A percentile compares a stretch with the other conserved stretches of the same genome.
These are phyloP conservation scores for Botrylloides violaceus DNA, from an alignment of 23 tunicate genomes.

Conservation along the genomic window DNA sequence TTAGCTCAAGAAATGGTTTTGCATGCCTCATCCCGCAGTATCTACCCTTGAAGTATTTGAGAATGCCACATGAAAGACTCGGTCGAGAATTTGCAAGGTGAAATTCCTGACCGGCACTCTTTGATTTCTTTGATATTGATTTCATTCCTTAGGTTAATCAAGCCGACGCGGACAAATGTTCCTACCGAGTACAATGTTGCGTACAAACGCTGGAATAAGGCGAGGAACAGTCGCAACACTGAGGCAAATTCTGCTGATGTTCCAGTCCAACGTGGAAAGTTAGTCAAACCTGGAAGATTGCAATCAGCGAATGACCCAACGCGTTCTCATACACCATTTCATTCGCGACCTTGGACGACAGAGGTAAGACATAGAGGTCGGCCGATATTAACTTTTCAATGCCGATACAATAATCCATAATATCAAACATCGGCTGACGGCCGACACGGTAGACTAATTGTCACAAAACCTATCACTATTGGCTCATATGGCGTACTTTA, in stretches of 20 bases:
- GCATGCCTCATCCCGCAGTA: too few relatives aligned
- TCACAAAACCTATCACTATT: too few relatives aligned
- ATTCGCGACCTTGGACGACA: neutral
- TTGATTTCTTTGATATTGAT: neutral
- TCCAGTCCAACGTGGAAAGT: neutral
- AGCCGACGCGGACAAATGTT: conserved; percentile 32
- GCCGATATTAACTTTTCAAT: too few relatives aligned
- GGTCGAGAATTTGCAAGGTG: neutral
- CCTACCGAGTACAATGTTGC: conserved; percentile 45
- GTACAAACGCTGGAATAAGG: conserved; percentile 34
- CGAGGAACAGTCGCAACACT: neutral
- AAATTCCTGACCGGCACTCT: neutral
- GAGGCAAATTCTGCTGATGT: conserved; percentile 7
- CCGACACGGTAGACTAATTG: too few relatives aligned
- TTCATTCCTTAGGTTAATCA: conserved; percentile 25
- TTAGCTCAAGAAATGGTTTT: too few relatives aligned
- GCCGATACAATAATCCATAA: too few relatives aligned
- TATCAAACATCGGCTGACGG: too few relatives aligned
- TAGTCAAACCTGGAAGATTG: conserved; percentile 10
- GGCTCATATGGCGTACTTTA: too few relatives aligned
- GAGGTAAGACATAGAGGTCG: too few relatives aligned
- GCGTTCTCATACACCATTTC: neutral
- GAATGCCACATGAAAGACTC: neutral
- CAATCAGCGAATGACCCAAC: conserved; percentile 1
- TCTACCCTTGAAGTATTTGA: too few relatives aligned